Percentiles rank a stretch among this genome's conserved stretches.
phyloP scores from a whole-genome alignment of 2,888 invertebrate species.

The Cyrtodaria siliqua region DNA sequence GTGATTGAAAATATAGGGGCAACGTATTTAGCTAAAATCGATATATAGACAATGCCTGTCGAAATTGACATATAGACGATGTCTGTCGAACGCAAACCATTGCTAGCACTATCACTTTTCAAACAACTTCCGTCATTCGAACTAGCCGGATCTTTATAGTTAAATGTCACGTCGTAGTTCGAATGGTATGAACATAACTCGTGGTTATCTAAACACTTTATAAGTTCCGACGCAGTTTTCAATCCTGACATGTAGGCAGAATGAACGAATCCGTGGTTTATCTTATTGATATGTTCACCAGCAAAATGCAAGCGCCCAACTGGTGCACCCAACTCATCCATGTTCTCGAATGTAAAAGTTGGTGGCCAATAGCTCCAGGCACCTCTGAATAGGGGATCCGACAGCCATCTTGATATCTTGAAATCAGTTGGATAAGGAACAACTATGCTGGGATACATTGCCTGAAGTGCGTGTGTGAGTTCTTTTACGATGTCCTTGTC shows the following conservation, averaged over 20 bases:
- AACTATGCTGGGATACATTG: constrained; percentile 33
- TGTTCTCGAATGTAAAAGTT: constrained; percentile 19
- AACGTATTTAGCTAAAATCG: no score
- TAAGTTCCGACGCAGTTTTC: neutral
- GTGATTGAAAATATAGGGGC: no score
- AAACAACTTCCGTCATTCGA: no score
- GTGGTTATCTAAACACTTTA: no score
- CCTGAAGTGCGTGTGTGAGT: constrained; percentile 22
- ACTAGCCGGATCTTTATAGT: no score
- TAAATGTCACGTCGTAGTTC: no score
- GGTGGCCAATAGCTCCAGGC: constrained; percentile 52
- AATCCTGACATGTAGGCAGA: neutral
- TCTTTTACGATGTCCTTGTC: constrained; percentile 43
- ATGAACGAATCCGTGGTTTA: constrained; percentile 1
- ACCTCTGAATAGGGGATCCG: constrained; percentile 42
- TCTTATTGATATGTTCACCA: constrained; percentile 35
- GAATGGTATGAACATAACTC: no score
- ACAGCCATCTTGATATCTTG: constrained; percentile 35
- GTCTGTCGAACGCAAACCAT: no score
- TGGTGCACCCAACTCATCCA: constrained; percentile 31
- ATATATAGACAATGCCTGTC: no score
- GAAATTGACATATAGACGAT: no score
- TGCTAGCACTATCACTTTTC: no score
- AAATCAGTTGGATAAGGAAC: constrained; percentile 18
- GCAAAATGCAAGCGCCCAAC: constrained; percentile 55